phyloP scores from a whole-genome alignment of 2,113 vertebrate genomes.

The Odobenus rosmarus region DNA sequence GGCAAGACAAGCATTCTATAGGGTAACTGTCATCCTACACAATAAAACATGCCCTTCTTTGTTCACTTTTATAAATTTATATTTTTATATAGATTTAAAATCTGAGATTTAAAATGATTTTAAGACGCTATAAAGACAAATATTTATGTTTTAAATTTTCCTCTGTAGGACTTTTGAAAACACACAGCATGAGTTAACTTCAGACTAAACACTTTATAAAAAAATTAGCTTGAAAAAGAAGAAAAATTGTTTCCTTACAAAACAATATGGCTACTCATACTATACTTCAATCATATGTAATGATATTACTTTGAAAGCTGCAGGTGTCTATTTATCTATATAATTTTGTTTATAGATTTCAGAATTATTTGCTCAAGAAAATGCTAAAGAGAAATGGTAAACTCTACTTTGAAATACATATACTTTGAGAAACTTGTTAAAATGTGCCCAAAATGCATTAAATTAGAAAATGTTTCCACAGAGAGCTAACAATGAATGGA shows the following conservation, averaged over 20 bases:
- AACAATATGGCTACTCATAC: background rate
- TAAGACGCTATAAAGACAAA: background rate
- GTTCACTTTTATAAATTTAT: background rate
- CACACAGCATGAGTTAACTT: background rate
- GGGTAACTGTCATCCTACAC: too few species aligned
- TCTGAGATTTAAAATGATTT: background rate
- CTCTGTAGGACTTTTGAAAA: background rate
- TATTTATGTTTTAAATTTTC: background rate
- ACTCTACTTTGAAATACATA: background rate
- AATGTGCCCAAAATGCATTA: background rate
- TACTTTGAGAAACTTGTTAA: background rate
- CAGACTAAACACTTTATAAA: background rate
- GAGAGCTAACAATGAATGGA: background rate
- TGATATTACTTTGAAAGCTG: background rate
- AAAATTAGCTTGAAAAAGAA: background rate
- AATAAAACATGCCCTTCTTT: background rate
- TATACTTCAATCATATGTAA: background rate
- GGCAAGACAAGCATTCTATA: background rate
- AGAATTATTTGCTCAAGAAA: conserved; percentile 4
- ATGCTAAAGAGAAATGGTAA: background rate
- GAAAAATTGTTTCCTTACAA: background rate
- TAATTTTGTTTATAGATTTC: background rate
- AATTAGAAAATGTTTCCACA: background rate
- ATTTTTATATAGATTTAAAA: background rate
- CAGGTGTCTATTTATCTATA: background rate